Evolutionary conservation across 2,113 vertebrate genomes (phyloP).

Genomic region (Lagopus leucura): DNA sequence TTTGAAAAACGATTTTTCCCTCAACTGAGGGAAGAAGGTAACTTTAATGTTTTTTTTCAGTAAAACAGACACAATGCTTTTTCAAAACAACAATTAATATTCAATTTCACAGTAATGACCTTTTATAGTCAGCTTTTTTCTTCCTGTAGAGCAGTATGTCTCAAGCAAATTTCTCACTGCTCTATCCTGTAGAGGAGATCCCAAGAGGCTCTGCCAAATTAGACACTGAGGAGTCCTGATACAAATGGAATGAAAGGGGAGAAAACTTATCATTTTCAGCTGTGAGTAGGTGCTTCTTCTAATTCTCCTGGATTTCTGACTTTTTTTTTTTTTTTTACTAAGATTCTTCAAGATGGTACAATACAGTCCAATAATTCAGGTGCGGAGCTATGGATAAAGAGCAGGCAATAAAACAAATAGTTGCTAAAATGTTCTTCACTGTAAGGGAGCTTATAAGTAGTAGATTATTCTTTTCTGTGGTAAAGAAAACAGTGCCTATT

Average conservation of each 20-base stretch:
- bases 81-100: not conserved
- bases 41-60: not conserved
- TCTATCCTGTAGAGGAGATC: not conserved
- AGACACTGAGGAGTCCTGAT: not conserved
- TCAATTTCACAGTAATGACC: not conserved
- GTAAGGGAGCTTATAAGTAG: not conserved
- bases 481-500: not conserved
- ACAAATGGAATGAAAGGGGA: not conserved
- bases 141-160: not conserved
- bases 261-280: not conserved
- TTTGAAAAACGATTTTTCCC: not conserved
- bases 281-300: not conserved
- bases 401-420: not conserved
- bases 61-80: not conserved
- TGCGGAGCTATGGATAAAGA: not conserved
- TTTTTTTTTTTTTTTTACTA: not conserved
- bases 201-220: not conserved
- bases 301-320: not conserved
- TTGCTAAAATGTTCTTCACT: not conserved
- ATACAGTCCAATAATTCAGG: not conserved
- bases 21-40: not conserved
- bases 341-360: not conserved
- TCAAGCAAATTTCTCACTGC: not conserved
- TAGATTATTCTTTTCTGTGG: not conserved
- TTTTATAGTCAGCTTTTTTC: not conserved